Base-by-base conservation (phyloP, 1,140 invertebrate species). In the Microplitis demolitor region DNA sequence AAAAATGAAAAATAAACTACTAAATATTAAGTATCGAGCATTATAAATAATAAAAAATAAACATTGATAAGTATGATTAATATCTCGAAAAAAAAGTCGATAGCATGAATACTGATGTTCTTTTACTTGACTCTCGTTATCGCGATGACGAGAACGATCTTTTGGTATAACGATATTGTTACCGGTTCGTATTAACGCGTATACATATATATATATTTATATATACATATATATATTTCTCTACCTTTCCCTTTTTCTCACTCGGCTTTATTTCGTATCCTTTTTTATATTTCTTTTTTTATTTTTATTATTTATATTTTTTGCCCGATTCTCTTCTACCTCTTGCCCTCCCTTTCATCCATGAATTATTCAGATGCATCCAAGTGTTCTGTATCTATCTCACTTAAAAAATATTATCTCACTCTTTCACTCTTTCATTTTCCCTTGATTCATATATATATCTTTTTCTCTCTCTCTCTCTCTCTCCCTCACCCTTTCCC, bases 341-440 rank as follows among this genome's bases (percentile, higher is more conserved):
- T 45, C 39, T 3, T 45, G 39, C 13, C 24, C 62, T 24, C 37
- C 45, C 62, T n/a, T 16, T 50, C 62, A 63, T 61, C 62, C 56
- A 81, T 81, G 80, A 83, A 82, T 82, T 79, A 81, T 83, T 81
- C 81, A 82, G 78, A 78, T 72, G 53, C 62, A 56, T 16, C 61
- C 63, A 56, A 56, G 14, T 60, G 66, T n/a, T 60, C 33, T 68
- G 33, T 68, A 50, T 68, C 66, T 33, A 37, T 58, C 56, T 45
- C 35, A 4, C 16, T 11, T 58, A 24, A 58, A 45, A 45, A 45
- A 45, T 45, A 45, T 45, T 11, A 45, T 45, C 39, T 45, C 39
- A 45, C 39, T 45, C 39, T 45, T 45, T 45, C 11, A 11, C 5
- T 45, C 39, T 39, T 39, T 39, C 9, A 39, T 1, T 39, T 9